These are phyloP conservation scores for Eupithecia dodoneata DNA, from an alignment of 2,888 invertebrate genomes.

Conservation along the genomic window DNA sequence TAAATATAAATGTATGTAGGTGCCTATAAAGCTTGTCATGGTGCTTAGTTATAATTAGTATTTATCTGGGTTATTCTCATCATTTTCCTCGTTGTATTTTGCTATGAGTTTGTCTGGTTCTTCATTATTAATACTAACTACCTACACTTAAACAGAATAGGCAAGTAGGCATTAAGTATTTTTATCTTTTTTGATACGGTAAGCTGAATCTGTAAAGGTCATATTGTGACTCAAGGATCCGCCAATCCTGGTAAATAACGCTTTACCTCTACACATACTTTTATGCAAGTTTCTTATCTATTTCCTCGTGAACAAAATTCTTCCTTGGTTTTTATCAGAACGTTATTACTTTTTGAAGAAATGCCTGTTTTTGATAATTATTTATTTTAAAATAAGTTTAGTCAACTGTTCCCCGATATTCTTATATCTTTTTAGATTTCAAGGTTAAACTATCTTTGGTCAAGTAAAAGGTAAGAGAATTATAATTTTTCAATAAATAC, in stretches of 20 bases:
- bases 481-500: neutral
- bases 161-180: neutral
- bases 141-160: neutral
- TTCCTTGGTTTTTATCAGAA: neutral
- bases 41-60: neutral
- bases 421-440: too few species aligned
- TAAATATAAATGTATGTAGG: neutral
- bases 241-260: neutral
- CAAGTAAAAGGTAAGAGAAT: neutral
- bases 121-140: neutral
- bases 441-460: neutral
- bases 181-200: slow-evolving; percentile 5
- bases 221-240: slow-evolving; percentile 7
- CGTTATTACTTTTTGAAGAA: neutral
- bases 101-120: neutral
- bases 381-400: neutral
- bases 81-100: neutral
- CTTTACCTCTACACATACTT: neutral
- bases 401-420: neutral
- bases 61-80: neutral
- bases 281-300: neutral
- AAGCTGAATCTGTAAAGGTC: slow-evolving; percentile 6
- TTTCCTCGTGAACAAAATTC: neutral
- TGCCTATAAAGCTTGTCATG: neutral
- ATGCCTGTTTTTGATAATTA: neutral